Percentiles rank a stretch among this genome's conserved stretches.
Evolutionary conservation across 2,113 vertebrate genomes (phyloP).

Genomic region (Scomber japonicus): DNA sequence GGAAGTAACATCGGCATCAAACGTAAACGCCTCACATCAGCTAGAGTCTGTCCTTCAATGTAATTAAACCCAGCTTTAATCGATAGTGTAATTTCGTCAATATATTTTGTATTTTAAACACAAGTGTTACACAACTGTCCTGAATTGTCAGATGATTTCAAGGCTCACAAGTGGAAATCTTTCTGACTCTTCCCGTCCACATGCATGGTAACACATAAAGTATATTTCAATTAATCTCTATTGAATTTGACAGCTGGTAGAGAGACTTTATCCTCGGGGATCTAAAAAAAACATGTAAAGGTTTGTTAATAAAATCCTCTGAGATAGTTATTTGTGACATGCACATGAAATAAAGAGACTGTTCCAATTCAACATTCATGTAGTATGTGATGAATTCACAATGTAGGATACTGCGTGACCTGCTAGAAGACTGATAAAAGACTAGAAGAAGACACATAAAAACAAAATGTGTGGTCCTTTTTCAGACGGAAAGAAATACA

Average conservation of each 20-base stretch:
- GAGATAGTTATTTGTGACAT: background rate
- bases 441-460: background rate
- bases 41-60: too few species aligned
- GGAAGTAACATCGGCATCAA: too few species aligned
- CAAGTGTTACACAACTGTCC: too few species aligned
- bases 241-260: background rate
- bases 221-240: too few species aligned
- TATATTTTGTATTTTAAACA: too few species aligned
- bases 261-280: background rate
- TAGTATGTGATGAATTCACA: background rate
- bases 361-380: slow-evolving; percentile 5
- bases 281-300: background rate
- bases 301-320: background rate
- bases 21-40: too few species aligned
- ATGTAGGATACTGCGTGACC: background rate
- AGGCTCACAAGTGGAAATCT: too few species aligned
- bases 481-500: background rate
- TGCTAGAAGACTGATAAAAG: background rate
- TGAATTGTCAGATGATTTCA: too few species aligned
- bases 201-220: background rate
- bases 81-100: too few species aligned
- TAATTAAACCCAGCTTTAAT: too few species aligned
- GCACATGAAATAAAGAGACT: background rate
- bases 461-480: background rate
- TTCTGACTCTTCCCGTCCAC: too few species aligned